Evolutionary conservation across 2,888 invertebrate genomes (phyloP).

Genomic region (Drosophila anceps): DNA sequence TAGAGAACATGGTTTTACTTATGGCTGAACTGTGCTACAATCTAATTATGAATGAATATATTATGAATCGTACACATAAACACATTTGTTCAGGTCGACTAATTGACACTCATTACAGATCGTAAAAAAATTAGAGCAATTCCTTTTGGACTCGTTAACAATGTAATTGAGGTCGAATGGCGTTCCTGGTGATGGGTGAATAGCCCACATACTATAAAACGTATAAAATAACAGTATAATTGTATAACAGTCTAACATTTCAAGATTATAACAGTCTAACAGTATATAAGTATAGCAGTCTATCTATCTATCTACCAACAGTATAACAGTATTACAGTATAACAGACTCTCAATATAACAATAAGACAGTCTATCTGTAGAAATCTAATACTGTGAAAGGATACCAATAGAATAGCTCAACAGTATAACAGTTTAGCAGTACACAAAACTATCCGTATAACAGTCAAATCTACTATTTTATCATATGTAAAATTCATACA

Average conservation of each 20-base stretch:
- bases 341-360: neutral
- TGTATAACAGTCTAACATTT: too few species aligned
- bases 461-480: too few species aligned
- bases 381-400: neutral
- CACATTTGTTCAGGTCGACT: constrained; percentile 2
- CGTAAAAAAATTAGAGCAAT: neutral
- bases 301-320: too few species aligned
- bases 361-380: neutral
- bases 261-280: neutral
- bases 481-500: too few species aligned
- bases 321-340: neutral
- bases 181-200: neutral
- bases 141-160: neutral
- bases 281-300: neutral
- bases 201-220: neutral
- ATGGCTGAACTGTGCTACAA: neutral
- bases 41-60: constrained; percentile 15
- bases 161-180: neutral
- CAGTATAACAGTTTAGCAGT: neutral
- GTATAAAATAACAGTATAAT: neutral
- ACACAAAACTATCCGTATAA: too few species aligned
- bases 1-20: neutral
- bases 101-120: neutral
- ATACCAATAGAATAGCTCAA: too few species aligned
- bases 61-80: constrained; percentile 4